Evolutionary conservation across 2,113 vertebrate genomes (phyloP).

Genomic region (Orycteropus afer): DNA sequence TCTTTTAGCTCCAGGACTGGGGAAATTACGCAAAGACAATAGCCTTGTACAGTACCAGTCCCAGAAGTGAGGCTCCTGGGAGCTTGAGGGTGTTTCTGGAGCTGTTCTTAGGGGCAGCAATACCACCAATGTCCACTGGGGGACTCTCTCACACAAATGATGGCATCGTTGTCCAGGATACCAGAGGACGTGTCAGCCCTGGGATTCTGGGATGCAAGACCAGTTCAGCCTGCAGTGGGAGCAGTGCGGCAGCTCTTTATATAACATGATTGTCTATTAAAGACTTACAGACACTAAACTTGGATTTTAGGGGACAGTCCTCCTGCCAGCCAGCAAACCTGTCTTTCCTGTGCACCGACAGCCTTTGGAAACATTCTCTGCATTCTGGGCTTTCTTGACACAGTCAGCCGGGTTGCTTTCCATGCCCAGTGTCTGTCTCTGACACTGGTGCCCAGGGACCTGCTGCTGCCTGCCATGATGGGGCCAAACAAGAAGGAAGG

Average conservation of each 20-base stretch:
- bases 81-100: neutral
- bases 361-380: neutral
- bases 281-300: neutral
- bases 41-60: neutral
- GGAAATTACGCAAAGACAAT: neutral
- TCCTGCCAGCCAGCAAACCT: neutral
- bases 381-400: fast-evolving
- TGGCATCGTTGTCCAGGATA: fast-evolving
- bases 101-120: neutral
- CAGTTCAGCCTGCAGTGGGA: fast-evolving
- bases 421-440: neutral
- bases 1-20: neutral
- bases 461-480: too few relatives aligned
- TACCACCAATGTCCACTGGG: slow-evolving; percentile 11
- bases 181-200: neutral
- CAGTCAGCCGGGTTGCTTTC: neutral
- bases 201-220: neutral
- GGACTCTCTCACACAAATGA: slow-evolving; percentile 38
- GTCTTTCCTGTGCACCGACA: neutral
- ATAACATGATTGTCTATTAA: neutral
- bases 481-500: neutral
- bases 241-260: neutral
- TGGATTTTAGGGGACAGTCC: neutral
- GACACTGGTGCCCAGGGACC: fast-evolving
- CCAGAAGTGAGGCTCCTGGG: neutral